A percentile compares a stretch with the other conserved stretches of the same genome.
phyloP scores from a whole-genome alignment of 2,888 invertebrate species.

The Papilio gigon region DNA sequence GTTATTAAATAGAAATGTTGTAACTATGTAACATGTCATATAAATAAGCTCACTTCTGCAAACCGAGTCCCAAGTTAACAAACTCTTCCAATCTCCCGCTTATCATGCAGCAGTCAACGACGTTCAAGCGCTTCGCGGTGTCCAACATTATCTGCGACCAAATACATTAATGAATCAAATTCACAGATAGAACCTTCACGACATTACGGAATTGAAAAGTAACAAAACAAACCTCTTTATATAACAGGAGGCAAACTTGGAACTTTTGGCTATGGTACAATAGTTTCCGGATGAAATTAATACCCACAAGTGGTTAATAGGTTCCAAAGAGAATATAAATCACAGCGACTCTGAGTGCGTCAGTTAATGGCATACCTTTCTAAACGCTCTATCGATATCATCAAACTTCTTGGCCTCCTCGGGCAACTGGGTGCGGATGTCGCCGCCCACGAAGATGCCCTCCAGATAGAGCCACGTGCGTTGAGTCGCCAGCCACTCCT shows the following conservation, averaged over 20 bases:
- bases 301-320: no score
- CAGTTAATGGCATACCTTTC: no score
- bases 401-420: slow-evolving; percentile 96
- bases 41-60: slow-evolving; percentile 87
- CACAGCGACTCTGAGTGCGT: no score
- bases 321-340: no score
- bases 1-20: no score
- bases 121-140: slow-evolving; percentile 89
- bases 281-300: no score
- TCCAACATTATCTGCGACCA: slow-evolving; percentile 89
- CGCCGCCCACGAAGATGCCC: slow-evolving; percentile 95
- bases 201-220: no score
- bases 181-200: no score
- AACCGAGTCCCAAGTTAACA: slow-evolving; percentile 85
- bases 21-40: no score
- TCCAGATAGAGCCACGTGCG: slow-evolving; percentile 96
- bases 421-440: slow-evolving; percentile 92
- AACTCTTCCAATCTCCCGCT: slow-evolving; percentile 89
- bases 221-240: no score
- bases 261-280: no score
- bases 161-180: background rate
- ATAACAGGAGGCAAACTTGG: no score
- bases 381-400: slow-evolving; percentile 91
- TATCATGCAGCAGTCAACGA: slow-evolving; percentile 89
- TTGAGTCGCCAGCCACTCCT: slow-evolving; percentile 93